phyloP scores from a whole-genome alignment of 2,888 invertebrate genomes.

The Caenorhabditis angaria region DNA sequence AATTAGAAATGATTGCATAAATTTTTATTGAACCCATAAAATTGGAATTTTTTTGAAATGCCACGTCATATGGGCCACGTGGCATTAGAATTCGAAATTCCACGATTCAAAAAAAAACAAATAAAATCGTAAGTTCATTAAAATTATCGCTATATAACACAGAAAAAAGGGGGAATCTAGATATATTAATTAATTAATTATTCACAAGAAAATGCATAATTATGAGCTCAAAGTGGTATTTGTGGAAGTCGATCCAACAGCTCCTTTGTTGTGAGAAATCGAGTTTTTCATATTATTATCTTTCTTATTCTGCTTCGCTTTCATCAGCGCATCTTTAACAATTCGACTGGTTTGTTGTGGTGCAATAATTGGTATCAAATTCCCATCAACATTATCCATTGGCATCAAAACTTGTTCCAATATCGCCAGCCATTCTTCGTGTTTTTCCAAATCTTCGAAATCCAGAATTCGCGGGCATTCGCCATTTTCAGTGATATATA shows the following conservation, averaged over 20 bases:
- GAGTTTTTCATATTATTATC: slow-evolving; percentile 8
- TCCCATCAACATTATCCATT: slow-evolving; percentile 26
- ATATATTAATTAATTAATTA: too few relatives aligned
- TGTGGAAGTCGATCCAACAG: not conserved
- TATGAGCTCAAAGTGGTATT: not conserved
- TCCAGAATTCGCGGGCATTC: slow-evolving; percentile 34
- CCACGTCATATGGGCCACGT: too few relatives aligned
- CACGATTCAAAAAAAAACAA: too few relatives aligned
- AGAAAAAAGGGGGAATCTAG: too few relatives aligned
- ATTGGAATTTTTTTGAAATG: too few relatives aligned
- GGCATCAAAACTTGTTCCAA: slow-evolving; percentile 41
- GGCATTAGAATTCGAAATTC: too few relatives aligned
- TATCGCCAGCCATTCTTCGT: slow-evolving; percentile 30
- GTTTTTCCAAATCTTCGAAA: slow-evolving; percentile 29
- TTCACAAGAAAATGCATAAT: too few relatives aligned
- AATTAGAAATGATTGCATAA: too few relatives aligned
- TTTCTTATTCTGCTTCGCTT: slow-evolving; percentile 18
- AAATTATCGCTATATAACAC: too few relatives aligned
- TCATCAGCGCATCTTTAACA: slow-evolving; percentile 29
- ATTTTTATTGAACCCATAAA: too few relatives aligned
- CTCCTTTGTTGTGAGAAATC: not conserved
- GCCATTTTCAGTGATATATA: slow-evolving; percentile 34
- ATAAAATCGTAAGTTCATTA: too few relatives aligned
- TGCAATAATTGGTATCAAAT: slow-evolving; percentile 27
- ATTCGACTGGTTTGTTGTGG: slow-evolving; percentile 29